Evolutionary conservation across 2,888 invertebrate genomes (phyloP).

Genomic region (Cacoxenus indagator): DNA sequence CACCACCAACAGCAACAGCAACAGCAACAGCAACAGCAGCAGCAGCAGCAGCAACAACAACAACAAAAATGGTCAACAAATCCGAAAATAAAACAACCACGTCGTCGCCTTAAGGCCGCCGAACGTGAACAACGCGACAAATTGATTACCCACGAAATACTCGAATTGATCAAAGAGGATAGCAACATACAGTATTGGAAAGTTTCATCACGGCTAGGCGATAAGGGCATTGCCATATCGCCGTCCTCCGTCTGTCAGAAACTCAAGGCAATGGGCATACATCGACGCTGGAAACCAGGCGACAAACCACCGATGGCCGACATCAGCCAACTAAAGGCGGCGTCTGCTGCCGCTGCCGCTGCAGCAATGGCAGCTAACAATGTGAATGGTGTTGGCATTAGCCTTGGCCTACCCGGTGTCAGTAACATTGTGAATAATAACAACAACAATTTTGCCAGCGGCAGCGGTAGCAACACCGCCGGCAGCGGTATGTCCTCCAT

Average conservation of each 20-base stretch:
- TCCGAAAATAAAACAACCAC: constrained; percentile 49
- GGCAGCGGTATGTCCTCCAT: constrained; percentile 27
- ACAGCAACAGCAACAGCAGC: constrained; percentile 19
- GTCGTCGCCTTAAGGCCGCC: constrained; percentile 66
- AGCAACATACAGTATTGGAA: constrained; percentile 70
- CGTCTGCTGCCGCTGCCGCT: constrained; percentile 41
- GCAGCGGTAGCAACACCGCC: not conserved
- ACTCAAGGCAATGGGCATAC: constrained; percentile 69
- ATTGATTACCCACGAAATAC: constrained; percentile 68
- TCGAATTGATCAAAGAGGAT: constrained; percentile 68
- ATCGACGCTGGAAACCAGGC: constrained; percentile 69
- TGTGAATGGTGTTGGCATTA: constrained; percentile 33
- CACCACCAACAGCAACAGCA: constrained; percentile 13
- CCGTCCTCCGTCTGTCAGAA: constrained; percentile 70
- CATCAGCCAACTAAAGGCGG: constrained; percentile 62
- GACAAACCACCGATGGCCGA: constrained; percentile 67
- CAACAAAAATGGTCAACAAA: constrained; percentile 30
- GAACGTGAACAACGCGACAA: constrained; percentile 67
- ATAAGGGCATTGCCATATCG: constrained; percentile 69
- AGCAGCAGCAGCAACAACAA: constrained; percentile 27
- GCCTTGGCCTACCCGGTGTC: constrained; percentile 1
- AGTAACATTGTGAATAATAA: constrained; percentile 16
- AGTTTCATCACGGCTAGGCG: constrained; percentile 68
- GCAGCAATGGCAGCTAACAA: constrained; percentile 37
- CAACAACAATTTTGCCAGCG: no score